A percentile compares a stretch with the other conserved stretches of the same genome.
Conservation (phyloP, 2,888 invertebrate genomes). For the Rhagonycha fulva region DNA sequence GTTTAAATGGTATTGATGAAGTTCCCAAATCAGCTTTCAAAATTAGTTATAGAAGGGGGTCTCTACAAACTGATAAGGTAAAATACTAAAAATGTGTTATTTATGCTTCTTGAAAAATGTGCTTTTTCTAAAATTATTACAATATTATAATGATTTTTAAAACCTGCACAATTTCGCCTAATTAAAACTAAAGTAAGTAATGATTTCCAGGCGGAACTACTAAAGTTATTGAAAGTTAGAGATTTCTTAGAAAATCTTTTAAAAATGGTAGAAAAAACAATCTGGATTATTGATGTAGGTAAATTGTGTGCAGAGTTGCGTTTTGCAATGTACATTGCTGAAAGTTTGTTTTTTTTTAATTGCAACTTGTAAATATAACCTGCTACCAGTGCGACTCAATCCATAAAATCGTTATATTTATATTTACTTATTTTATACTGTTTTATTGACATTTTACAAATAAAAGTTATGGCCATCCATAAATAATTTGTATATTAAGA, state of each 20-base stretch:
- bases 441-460: background rate
- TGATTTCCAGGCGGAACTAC: background rate
- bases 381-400: background rate
- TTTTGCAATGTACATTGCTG: background rate
- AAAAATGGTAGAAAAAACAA: slow-evolving; percentile 9
- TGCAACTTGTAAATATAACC: background rate
- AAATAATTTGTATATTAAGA: background rate
- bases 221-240: background rate
- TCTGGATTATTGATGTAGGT: background rate
- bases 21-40: slow-evolving; percentile 39
- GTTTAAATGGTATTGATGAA: slow-evolving; percentile 50
- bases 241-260: slow-evolving; percentile 11
- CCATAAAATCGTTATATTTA: background rate
- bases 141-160: too few relatives aligned
- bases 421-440: too few relatives aligned
- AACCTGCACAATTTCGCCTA: background rate
- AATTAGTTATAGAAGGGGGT: slow-evolving; percentile 42
- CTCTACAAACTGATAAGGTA: slow-evolving; percentile 47
- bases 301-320: background rate
- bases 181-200: background rate
- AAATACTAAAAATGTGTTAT: background rate
- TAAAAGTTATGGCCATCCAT: background rate
- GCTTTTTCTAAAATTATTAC: background rate
- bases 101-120: background rate
- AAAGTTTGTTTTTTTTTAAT: background rate